Evolutionary conservation across 2,888 invertebrate genomes (phyloP), one percentile per base, ranked within the genome.

Genomic region (Synergus japonicus): DNA sequence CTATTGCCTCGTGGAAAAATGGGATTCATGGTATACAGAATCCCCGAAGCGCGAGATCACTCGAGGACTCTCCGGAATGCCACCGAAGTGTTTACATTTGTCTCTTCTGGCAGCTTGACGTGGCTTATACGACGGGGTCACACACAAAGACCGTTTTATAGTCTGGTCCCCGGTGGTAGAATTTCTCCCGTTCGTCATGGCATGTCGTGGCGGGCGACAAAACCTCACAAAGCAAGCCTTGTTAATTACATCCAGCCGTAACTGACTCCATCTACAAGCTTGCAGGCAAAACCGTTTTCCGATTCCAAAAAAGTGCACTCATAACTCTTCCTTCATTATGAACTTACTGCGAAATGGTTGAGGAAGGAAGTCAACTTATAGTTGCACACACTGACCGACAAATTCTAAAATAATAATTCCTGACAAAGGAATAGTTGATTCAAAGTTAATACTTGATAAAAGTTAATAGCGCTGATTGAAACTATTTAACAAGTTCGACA

Each of bases 81-180:
- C 79, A 81, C 64, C 80, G 79, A 76, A 84, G 82, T 92, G 91
- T 92, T 92, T 92, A 91, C 91, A 89, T 91, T 91, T 88, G 90
- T 89, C 89, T 88, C 86, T 87, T 86, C 85, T 88, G 84, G 83
- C 82, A 77, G 77, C 83, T 84, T 81, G 81, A 77, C 79, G 81
- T 81, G 83, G 86, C 85, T 82, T 77, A 82, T 85, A 79, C 81
- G 85, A 86, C 87, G 85, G 85, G 85, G 76, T 85, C 78, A 80
- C 80, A 85, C 85, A 92, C 91, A 92, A 91, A 91, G 91, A 87
- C 83, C 87, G 90, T 91, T 90, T 91, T 92, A 91, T 92, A 91
- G 90, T 92, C 91, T 89, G 88, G 80, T 79, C 83, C 78, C 77
- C 77, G 79, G 78, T 84, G 87, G 82, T 87, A 81, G 87, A 89